Base-by-base conservation (phyloP, 2,113 vertebrate genomes). In the Carollia perspicillata region DNA sequence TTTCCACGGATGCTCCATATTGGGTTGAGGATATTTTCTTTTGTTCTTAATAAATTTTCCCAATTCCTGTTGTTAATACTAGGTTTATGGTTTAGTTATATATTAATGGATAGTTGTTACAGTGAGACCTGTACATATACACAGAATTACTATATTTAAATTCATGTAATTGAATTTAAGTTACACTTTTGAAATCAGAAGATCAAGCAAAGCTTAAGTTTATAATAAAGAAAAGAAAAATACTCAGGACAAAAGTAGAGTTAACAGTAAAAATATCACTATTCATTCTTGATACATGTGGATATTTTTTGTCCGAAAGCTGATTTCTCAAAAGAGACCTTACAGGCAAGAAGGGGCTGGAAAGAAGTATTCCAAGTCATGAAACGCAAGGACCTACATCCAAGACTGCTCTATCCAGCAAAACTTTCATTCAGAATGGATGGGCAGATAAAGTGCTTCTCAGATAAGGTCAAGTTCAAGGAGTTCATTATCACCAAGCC, bases 31-130 rank as follows among this genome's bases (percentile, higher is more conserved):
- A 83, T 35, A 5, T 83, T 93, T 69, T n/a, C 17, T 49, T 33
- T 42, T 87, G 2, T 81, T 96, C 65, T 87, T 63, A 90, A n/a
- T 18, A 65, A 55, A 22, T 22, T 47, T 30, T 20, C 28, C 35
- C 10, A 37, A 89, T 94, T 1, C n/a, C 71, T 60, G 85, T 71
- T 80, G 91, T 91, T 28, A 89, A 58, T 49, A 63, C 13, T 79
- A 55, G 4, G 63, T 96, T 97, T 97, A 95, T 97, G 97, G 96
- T 97, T 97, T 98, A 98, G 98, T 98, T 71, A 98, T 97, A 98
- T 97, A 98, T 90, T 83, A 89, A 84, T 75, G 20, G 81, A 44
- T 89, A 96, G 94, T 95, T 87, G 86, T 92, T 94, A 90, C 30
- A 79, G 97, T 63, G 47, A 89, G n/a, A 68, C 74, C 84, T 89